Percentiles rank a stretch among this genome's conserved stretches.
Evolutionary conservation across 2,797 vertebrate species (phyloP).

Genomic region (Diglossa cyanea): DNA sequence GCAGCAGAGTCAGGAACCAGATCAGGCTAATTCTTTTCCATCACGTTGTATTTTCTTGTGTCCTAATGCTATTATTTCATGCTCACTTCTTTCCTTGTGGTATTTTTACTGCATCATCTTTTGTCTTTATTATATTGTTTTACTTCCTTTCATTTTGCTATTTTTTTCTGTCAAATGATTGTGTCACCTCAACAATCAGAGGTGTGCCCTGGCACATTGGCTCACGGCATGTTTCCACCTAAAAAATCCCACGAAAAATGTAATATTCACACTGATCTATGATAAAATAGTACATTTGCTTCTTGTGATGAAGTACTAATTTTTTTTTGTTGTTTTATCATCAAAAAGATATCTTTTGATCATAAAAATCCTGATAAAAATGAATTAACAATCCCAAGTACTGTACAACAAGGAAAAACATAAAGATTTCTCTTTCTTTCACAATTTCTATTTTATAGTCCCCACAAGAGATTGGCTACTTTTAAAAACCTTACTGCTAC

Average conservation of each 20-base stretch:
- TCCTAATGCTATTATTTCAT: constrained; percentile 5
- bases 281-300: not conserved
- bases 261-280: not conserved
- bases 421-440: not conserved
- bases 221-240: not conserved
- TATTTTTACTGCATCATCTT: constrained; percentile 19
- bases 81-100: not conserved
- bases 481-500: not conserved
- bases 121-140: constrained; percentile 37
- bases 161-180: not conserved
- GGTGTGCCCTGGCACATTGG: not conserved
- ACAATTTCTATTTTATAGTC: not conserved
- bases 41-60: not conserved
- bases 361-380: constrained; percentile 1
- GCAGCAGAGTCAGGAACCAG: not conserved
- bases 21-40: constrained; percentile 34
- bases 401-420: not conserved
- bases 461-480: not conserved
- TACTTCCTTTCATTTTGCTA: constrained; percentile 25
- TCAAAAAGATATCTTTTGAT: not conserved
- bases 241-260: not conserved
- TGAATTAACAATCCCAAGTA: not conserved
- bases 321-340: not conserved
- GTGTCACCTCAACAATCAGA: not conserved
- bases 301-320: not conserved